Base-by-base conservation (phyloP, 2,888 invertebrate genomes). In the Melolontha melolontha region DNA sequence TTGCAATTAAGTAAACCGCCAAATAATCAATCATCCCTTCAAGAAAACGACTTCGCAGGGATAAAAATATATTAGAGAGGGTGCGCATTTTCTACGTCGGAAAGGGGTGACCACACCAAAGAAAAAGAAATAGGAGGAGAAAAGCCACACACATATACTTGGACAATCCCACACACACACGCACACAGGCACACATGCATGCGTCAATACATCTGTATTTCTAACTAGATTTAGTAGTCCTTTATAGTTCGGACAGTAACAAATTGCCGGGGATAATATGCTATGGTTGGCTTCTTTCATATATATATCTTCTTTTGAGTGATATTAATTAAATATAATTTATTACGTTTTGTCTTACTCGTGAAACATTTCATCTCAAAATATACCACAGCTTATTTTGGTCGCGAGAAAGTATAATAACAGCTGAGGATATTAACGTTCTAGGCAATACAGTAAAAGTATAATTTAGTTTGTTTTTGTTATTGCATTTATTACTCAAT, bases 11-110 rank as follows among this genome's bases (percentile, higher is more conserved):
- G 76, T 75, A 77, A 78, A 76, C 78, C 78, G 72, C 75, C 71
- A 73, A 75, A 77, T 79, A 77, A 79, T 79, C 79, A 78, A 79
- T 79, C 79, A 79, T 77, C 75, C 76, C 73, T 72, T 74, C 72
- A 68, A 72, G 76, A 74, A 77, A 77, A 74, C 74, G 72, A 69
- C 68, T 68, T 67, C 65, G 52, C 59, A 50, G 54, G 73, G 73
- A 74, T 75, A 75, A 76, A 77, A 77, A 77, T 77, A 73, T 75
- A 75, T 75, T 73, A 68, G 67, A 66, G 70, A 59, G 55, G 68
- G 50, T 68, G 12, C 41, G 57, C 51, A 51, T 57, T 57, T 44
- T 34, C 59, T 12, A 16, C 14, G 14, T 10, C 40, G 10, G 59
- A 44, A 41, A 34, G 34, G 59, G 44, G 12, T 22, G n/a, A 47